These are phyloP conservation scores for Notarius quadriscutis DNA, from an alignment of 2,113 vertebrate species.

Conservation along the genomic window DNA sequence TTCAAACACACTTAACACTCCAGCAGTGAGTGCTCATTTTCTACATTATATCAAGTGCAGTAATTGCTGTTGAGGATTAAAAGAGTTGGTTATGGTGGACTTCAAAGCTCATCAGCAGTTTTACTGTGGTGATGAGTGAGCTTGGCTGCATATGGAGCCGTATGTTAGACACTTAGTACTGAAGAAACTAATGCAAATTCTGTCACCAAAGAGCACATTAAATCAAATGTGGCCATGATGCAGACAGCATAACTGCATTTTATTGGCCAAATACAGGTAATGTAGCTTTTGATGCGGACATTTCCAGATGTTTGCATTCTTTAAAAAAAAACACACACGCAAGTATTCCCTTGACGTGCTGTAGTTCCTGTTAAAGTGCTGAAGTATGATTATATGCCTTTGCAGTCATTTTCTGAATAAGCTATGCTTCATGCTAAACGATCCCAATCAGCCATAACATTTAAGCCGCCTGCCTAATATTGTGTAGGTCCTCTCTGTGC, in stretches of 20 bases:
- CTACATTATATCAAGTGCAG: neutral
- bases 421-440: neutral
- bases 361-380: neutral
- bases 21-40: neutral
- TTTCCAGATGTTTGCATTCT: neutral
- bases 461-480: too few species aligned
- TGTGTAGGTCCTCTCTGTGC: too few species aligned
- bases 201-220: neutral
- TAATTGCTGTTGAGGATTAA: slow-evolving; percentile 13
- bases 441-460: too few species aligned
- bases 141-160: neutral
- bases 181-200: neutral
- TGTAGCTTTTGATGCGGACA: too few species aligned
- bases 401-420: neutral
- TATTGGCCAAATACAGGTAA: neutral
- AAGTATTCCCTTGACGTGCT: neutral
- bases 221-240: neutral
- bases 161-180: neutral
- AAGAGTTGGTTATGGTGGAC: neutral
- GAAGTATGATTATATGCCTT: too few species aligned
- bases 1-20: neutral
- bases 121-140: neutral
- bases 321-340: neutral
- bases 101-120: neutral
- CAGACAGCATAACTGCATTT: neutral